Evolutionary conservation across 2,113 vertebrate species (phyloP).

Genomic region (Alligator mississippiensis): DNA sequence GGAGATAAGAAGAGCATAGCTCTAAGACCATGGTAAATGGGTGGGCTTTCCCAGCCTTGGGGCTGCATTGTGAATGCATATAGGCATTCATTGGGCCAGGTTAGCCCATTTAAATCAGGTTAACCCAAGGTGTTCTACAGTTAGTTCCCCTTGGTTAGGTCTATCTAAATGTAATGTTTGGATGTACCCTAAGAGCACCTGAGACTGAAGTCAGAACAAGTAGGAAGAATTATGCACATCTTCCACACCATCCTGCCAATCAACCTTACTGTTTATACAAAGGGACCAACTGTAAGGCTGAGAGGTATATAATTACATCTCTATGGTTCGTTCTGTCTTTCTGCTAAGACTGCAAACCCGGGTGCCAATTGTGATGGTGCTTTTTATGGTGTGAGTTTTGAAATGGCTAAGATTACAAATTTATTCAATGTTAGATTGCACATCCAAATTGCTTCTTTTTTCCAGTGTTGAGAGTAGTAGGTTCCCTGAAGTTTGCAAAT

Average conservation of each 20-base stretch:
- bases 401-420: background rate
- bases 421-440: background rate
- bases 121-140: no score
- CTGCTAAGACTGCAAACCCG: background rate
- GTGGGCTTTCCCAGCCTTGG: no score
- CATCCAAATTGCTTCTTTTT: background rate
- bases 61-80: no score
- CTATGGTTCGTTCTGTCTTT: background rate
- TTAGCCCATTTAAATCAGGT: no score
- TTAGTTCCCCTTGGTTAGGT: no score
- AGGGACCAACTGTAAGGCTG: background rate
- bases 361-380: background rate
- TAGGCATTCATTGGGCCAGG: no score
- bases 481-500: constrained; percentile 29
- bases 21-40: no score
- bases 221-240: background rate
- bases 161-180: no score
- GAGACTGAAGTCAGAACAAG: background rate
- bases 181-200: no score
- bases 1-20: no score
- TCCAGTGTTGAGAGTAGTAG: background rate
- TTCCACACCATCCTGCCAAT: background rate
- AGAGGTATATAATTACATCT: background rate
- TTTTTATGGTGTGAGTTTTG: background rate
- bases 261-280: background rate